Evolutionary conservation across 2,888 invertebrate species (phyloP), one percentile per base, ranked within the genome.

Genomic region (Heliconius charithonia): DNA sequence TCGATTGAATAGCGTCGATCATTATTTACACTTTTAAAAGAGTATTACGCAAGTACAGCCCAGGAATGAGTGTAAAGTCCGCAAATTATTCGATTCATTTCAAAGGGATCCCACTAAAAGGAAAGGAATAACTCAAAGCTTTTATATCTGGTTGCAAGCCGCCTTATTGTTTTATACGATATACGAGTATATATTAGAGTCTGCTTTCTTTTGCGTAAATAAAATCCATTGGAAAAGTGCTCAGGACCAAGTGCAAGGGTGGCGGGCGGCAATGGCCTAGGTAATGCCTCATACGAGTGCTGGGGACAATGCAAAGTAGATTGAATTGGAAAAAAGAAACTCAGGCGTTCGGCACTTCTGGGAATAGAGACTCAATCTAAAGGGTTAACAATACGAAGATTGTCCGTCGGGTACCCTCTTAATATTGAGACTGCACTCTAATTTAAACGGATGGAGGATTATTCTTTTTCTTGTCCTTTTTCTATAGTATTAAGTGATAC

Each of bases 151-250:
- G 92, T 91, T 90, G 90, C 88, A 91, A 91, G 87, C 92, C 92
- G 93, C 89, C 93, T 93, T 94, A 94, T 95, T 95, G 95, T 95
- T 93, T 94, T 91, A 91, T 85, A 90, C 87, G 91, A 93, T 93
- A 92, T 93, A 29, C 29, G 29, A 29, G 29, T 29, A 93, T 92
- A 93, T 94, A 94, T 93, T 93, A 93, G 90, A 90, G 93, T 92
- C 92, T 93, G 93, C 93, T 93, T 92, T 93, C 93, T 93, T 92
- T 94, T 93, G 93, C 92, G 94, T 94, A 94, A 94, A 95, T 94
- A 94, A 94, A 95, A 94, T 93, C 92, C 90, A 94, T 91, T 88
- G 92, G 89, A 91, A 92, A 79, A 79, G 93, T 91, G 91, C 87
- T 92, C 88, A 87, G 88, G 84, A 89, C 90, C 90, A 92, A 93